Percentiles rank a stretch among this genome's conserved stretches.
phyloP scores from a whole-genome alignment of 1,140 invertebrate genomes.

The Doryteuthis pealeii region DNA sequence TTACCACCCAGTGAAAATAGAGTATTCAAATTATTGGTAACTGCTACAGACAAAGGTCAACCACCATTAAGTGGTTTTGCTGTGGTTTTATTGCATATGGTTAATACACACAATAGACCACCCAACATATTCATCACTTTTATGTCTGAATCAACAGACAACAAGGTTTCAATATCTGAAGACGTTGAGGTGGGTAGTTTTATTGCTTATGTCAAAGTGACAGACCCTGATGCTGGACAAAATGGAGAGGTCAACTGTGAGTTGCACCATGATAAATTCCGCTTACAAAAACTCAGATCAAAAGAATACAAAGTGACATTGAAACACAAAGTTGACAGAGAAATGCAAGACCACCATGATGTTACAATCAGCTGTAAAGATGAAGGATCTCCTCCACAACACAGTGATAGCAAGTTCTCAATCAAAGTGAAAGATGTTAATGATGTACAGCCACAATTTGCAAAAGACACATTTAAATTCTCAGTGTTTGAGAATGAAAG shows the following conservation, averaged over 20 bases:
- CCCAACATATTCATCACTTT: neutral
- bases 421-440: neutral
- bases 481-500: neutral
- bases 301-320: neutral
- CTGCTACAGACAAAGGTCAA: neutral
- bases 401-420: neutral
- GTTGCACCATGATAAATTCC: neutral
- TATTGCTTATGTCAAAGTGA: conserved; percentile 31
- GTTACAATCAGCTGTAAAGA: conserved; percentile 30
- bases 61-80: neutral
- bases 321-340: conserved; percentile 26
- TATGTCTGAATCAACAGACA: neutral
- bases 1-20: neutral
- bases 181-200: conserved; percentile 23
- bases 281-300: neutral
- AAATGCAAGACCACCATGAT: conserved; percentile 26
- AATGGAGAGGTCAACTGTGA: conserved; percentile 27
- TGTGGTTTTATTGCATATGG: neutral
- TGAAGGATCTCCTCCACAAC: conserved; percentile 30
- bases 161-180: conserved; percentile 16
- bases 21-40: neutral
- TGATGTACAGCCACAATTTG: neutral
- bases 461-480: conserved; percentile 1
- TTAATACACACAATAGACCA: neutral
- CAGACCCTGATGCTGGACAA: conserved; percentile 28